These are phyloP conservation scores for Agriopis marginaria DNA, from an alignment of 2,888 invertebrate genomes.

Conservation along the genomic window DNA sequence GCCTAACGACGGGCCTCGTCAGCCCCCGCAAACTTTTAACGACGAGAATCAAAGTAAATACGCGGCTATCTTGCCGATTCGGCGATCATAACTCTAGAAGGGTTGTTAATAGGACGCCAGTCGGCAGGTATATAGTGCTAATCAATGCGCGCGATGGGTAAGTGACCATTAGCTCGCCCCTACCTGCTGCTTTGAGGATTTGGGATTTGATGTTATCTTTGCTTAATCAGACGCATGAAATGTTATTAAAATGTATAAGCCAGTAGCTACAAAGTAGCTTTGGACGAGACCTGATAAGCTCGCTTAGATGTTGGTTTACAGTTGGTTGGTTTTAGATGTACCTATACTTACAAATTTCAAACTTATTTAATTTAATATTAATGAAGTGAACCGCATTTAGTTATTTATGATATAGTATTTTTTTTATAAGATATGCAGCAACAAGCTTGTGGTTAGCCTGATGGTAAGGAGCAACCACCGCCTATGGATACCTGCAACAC, in stretches of 20 bases:
- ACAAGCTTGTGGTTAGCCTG: no score
- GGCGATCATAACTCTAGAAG: conserved; percentile 81
- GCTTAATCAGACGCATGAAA: conserved; percentile 18
- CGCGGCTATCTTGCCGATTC: conserved; percentile 84
- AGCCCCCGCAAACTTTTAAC: conserved; percentile 84
- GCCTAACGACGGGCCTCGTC: conserved; percentile 84
- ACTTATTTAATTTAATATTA: no score
- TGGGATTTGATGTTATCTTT: conserved; percentile 33
- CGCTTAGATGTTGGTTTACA: no score
- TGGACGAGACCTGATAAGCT: not conserved
- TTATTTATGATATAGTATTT: no score
- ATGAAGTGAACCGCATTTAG: no score
- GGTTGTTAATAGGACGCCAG: conserved; percentile 56
- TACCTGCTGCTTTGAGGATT: conserved; percentile 35
- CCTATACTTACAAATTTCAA: no score
- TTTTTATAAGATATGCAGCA: no score
- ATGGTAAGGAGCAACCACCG: no score
- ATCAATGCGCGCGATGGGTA: conserved; percentile 58
- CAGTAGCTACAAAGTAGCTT: conserved; percentile 19
- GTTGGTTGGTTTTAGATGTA: no score
- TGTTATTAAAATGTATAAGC: conserved; percentile 24
- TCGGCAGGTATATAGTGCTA: conserved; percentile 68
- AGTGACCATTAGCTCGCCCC: conserved; percentile 50
- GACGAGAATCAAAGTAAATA: conserved; percentile 87
- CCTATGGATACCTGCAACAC: no score